A percentile compares a stretch with the other conserved stretches of the same genome.
Evolutionary conservation across 2,888 invertebrate genomes (phyloP).

Genomic region (Tortricodes alternella): DNA sequence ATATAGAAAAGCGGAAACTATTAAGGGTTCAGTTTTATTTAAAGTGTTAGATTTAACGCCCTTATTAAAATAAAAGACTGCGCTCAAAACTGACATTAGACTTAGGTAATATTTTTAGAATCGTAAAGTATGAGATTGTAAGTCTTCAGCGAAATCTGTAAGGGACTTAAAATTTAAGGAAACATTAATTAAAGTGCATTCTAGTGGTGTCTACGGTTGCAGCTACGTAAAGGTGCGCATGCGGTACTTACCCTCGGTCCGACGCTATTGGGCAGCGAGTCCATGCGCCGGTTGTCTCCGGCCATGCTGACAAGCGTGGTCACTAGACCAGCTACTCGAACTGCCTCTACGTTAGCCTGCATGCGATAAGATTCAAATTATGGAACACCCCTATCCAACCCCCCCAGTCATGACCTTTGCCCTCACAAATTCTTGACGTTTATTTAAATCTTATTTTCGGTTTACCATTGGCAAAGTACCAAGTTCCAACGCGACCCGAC

Average conservation of each 20-base stretch:
- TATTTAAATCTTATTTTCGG: slow-evolving; percentile 78
- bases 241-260: slow-evolving; percentile 75
- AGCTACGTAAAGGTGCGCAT: slow-evolving; percentile 3
- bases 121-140: too few relatives aligned
- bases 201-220: slow-evolving; percentile 7
- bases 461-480: slow-evolving; percentile 63
- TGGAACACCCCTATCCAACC: slow-evolving; percentile 46
- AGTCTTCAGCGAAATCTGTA: too few relatives aligned
- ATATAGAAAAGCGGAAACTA: background rate
- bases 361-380: slow-evolving; percentile 81
- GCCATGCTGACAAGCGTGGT: slow-evolving; percentile 93
- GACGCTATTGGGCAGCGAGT: slow-evolving; percentile 77
- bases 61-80: too few relatives aligned
- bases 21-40: background rate
- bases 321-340: slow-evolving; percentile 90
- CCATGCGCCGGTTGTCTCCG: slow-evolving; percentile 83
- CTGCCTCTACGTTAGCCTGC: slow-evolving; percentile 91
- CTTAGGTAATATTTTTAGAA: too few relatives aligned
- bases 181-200: background rate
- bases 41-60: too few relatives aligned
- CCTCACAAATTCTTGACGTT: slow-evolving; percentile 1
- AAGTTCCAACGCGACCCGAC: slow-evolving; percentile 53
- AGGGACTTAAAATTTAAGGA: background rate
- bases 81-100: too few relatives aligned
- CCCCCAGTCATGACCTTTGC: background rate